Base-by-base conservation (phyloP, 2,113 vertebrate genomes). In the Larimichthys crocea region DNA sequence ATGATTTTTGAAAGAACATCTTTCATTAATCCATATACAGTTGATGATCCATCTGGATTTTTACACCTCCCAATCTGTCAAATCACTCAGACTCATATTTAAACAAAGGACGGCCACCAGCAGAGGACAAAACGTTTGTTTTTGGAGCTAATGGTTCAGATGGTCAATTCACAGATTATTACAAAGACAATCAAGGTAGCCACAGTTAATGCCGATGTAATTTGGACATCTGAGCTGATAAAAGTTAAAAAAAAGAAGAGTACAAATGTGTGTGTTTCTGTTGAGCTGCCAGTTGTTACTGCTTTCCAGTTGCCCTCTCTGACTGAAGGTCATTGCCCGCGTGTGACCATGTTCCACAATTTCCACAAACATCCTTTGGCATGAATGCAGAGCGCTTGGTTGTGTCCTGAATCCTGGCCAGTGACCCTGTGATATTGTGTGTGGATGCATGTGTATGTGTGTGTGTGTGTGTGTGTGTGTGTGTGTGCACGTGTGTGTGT, bases 31-130 rank as follows among this genome's bases (percentile, higher is more conserved):
- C 65, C 70, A 71, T 42, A 74, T 49, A 35, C 56, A 83, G 68
- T 3, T 90, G 65, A 79, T 81, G 74, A 81, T 84, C 86, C 82
- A 87, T 85, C 83, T 88, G 88, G 76, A 72, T 75, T 78, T 80
- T 75, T 84, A 83, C 26, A 72, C 70, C 10, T 24, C 24, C 26
- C 77, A 66, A 64, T 82, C 75, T 75, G 79, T 82, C 82, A 74
- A 79, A 85, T 74, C 79, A 62, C 50, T 67, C 44, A 31, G 63
- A 60, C 49, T 75, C 68, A 49, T 59, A 75, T 63, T 69, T 46
- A 67, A 73, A 82, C 59, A 76, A 77, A 78, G 14, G 55, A 75
- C 44, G 0, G 20, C 44, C 11, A 24, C 12, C 15, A 19, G 53
- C 74, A 71, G 52, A 84, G 61, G 70, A 76, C 57, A 42, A 29